These are phyloP conservation scores for Oncorhynchus nerka DNA, from an alignment of 2,113 vertebrate species.

Conservation along the genomic window DNA sequence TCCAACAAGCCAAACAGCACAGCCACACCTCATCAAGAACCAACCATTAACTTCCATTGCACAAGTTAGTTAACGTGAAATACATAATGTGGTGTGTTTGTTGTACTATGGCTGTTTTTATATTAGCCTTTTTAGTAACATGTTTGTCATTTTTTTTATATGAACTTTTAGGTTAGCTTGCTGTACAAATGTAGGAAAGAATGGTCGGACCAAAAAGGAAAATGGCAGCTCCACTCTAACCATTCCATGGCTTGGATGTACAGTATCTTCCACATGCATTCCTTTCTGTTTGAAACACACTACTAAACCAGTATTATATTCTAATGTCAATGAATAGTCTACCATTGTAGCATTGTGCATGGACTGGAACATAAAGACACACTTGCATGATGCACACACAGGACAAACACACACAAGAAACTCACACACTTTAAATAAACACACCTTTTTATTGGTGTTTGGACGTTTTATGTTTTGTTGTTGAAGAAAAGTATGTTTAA, in stretches of 20 bases:
- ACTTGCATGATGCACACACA: background rate
- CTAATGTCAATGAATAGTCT: background rate
- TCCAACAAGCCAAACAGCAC: background rate
- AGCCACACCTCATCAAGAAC: background rate
- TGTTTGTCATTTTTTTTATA: background rate
- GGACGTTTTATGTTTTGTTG: background rate
- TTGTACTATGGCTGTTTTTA: background rate
- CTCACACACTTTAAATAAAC: background rate
- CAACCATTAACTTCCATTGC: background rate
- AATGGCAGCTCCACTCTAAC: background rate
- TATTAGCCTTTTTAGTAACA: background rate
- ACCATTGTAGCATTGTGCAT: background rate
- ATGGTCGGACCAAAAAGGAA: background rate
- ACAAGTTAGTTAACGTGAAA: background rate
- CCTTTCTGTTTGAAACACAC: background rate
- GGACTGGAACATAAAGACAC: background rate
- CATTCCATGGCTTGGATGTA: background rate
- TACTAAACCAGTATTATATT: constrained; percentile 2
- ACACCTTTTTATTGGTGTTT: background rate
- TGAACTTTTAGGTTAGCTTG: background rate
- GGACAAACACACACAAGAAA: background rate
- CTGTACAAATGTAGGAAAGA: background rate
- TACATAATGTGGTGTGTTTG: too few relatives aligned
- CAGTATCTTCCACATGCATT: background rate
- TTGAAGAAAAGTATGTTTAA: background rate